Evolutionary conservation across 2,797 vertebrate genomes (phyloP).

Genomic region (Agapornis canus): DNA sequence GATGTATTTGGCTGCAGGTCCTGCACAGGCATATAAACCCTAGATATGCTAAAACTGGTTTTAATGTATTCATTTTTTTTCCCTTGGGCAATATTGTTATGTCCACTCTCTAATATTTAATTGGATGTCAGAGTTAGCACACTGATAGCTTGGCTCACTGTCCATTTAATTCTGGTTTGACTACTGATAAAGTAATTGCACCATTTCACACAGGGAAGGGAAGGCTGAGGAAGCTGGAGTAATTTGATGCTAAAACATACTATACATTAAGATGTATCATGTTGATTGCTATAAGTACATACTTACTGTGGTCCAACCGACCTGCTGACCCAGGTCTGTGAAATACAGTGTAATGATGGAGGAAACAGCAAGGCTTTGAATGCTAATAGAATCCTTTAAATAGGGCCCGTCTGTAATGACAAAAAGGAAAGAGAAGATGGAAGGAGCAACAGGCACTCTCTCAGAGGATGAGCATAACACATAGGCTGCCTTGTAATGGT

Average conservation of each 20-base stretch:
- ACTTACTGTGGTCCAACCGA: conserved; percentile 82
- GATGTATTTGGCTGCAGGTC: background rate
- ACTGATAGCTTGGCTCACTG: background rate
- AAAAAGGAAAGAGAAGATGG: background rate
- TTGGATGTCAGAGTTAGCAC: background rate
- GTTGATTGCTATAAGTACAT: background rate
- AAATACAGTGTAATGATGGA: conserved; percentile 81
- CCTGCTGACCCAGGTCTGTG: conserved; percentile 81
- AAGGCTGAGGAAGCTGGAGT: background rate
- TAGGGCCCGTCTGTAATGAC: conserved; percentile 71
- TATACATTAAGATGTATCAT: background rate
- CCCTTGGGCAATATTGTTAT: background rate
- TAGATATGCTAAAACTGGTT: background rate
- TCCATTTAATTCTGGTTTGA: conserved; percentile 24
- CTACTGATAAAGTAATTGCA: background rate
- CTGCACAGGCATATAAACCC: background rate
- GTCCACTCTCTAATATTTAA: conserved; percentile 15
- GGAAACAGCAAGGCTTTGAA: conserved; percentile 74
- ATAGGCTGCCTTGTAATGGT: background rate
- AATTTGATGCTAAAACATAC: background rate
- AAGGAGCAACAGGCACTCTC: background rate
- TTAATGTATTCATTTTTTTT: background rate
- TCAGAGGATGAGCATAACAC: rapidly evolving
- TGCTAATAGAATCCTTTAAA: conserved; percentile 73
- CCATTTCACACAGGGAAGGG: background rate